Conservation (phyloP, 2,888 invertebrate genomes). For the Apomyelois bistriatella region DNA sequence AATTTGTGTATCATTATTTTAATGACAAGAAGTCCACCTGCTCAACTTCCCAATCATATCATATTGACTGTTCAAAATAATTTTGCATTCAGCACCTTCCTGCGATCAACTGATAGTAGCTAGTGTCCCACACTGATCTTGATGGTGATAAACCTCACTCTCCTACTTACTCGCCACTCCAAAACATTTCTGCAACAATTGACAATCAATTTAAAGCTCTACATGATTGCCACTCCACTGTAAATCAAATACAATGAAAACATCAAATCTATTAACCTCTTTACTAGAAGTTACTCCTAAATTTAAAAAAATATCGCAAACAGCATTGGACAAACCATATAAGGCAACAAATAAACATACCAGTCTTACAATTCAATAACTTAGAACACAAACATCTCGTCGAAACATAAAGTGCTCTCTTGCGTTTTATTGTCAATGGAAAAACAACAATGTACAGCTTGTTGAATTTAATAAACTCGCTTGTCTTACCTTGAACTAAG, state of each 20-base stretch:
- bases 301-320: background rate
- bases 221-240: no score
- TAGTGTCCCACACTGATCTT: no score
- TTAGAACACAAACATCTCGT: constrained; percentile 15
- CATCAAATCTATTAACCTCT: background rate
- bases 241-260: background rate
- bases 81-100: no score
- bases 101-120: no score
- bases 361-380: constrained; percentile 14
- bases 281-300: background rate
- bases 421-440: constrained; percentile 37
- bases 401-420: constrained; percentile 20
- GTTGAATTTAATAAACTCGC: constrained; percentile 46
- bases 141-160: no score
- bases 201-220: no score
- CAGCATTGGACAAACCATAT: background rate
- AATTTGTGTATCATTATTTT: no score
- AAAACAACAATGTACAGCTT: constrained; percentile 45
- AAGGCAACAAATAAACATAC: constrained; percentile 6
- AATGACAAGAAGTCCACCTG: no score
- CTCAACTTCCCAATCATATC: no score
- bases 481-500: constrained; percentile 57
- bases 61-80: no score
- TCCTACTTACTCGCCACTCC: background rate
- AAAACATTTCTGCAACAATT: no score